Conservation (phyloP, 2,888 invertebrate genomes). For the Phorcus lineatus region DNA sequence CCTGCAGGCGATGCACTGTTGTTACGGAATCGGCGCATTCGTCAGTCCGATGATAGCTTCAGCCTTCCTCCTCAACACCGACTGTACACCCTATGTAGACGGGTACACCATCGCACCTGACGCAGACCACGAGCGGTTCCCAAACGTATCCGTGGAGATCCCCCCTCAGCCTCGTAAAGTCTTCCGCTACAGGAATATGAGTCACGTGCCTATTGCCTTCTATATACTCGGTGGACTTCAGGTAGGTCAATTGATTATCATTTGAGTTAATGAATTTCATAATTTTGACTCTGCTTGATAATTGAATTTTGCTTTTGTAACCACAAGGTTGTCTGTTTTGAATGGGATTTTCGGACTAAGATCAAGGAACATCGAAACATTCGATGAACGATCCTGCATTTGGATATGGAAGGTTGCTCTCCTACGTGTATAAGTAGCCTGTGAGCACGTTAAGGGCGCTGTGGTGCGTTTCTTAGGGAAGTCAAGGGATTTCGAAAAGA, state of each 20-base stretch:
- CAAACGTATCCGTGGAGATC: conserved; percentile 27
- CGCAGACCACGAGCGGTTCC: conserved; percentile 31
- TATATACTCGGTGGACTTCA: conserved; percentile 76
- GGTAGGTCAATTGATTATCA: conserved; percentile 58
- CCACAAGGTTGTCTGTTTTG: no score
- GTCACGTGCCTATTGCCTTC: conserved; percentile 75
- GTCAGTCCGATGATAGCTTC: conserved; percentile 77
- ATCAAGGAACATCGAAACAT: no score
- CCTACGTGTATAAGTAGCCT: no score
- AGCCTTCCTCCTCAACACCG: conserved; percentile 76
- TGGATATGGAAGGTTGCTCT: no score
- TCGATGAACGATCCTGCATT: no score
- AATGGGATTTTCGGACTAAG: no score
- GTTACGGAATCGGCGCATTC: conserved; percentile 77
- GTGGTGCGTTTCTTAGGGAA: no score
- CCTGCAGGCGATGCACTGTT: conserved; percentile 77
- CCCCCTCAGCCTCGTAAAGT: conserved; percentile 55
- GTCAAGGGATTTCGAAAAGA: no score
- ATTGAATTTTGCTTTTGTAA: no score
- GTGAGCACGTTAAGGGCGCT: no score
- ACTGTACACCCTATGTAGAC: conserved; percentile 74
- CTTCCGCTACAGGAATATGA: conserved; percentile 68
- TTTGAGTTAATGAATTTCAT: no score
- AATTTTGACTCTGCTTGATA: no score
- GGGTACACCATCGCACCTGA: conserved; percentile 52